Evolutionary conservation across 2,797 vertebrate species (phyloP), one percentile per base, ranked within the genome.

Genomic region (Triplophysa yarkandensis): DNA sequence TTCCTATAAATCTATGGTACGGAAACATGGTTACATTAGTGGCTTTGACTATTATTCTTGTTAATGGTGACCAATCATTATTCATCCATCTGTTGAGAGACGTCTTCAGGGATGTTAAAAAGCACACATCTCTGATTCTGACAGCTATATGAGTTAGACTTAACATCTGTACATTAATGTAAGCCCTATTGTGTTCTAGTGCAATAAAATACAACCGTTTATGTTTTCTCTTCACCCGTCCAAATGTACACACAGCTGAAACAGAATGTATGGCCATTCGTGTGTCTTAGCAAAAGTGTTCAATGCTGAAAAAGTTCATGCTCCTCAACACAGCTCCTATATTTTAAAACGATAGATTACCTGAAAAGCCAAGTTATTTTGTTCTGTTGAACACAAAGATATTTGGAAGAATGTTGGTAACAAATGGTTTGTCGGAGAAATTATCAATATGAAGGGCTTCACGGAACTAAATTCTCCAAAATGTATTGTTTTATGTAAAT

Each of bases 191-290:
- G 52, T 54, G 30, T 36, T 14, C 11, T 6, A 39, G 4, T n/a
- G 16, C 6, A 41, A 8, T 57, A 19, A 70, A 32, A 60, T 16
- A 28, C 19, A 60, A n/a, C 4, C 10, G 39, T 46, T 32, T 44
- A 21, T 46, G 54, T 44, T 2, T 32, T 58, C 25, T 16, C 52
- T 43, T 41, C 52, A 43, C 16, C 25, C 21, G 39, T 30, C 36
- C 41, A 17, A 16, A 32, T 58, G n/a, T 44, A 21, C 4, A 58
- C 67, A 69, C 52, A 32, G n/a, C 23, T 63, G 34, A 34, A 76
- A 44, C 30, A 36, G 50, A 4, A 36, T n/a, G 13, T 19, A 17
- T 27, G 4, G 2, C 44, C 32, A 43, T 32, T 4, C 6, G 19
- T 48, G 44, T 43, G 16, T 55, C 39, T 19, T 34, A 19, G n/a